Evolutionary conservation across 2,797 vertebrate genomes (phyloP), one percentile per base, ranked within the genome.

Genomic region (Anas bernieri): DNA sequence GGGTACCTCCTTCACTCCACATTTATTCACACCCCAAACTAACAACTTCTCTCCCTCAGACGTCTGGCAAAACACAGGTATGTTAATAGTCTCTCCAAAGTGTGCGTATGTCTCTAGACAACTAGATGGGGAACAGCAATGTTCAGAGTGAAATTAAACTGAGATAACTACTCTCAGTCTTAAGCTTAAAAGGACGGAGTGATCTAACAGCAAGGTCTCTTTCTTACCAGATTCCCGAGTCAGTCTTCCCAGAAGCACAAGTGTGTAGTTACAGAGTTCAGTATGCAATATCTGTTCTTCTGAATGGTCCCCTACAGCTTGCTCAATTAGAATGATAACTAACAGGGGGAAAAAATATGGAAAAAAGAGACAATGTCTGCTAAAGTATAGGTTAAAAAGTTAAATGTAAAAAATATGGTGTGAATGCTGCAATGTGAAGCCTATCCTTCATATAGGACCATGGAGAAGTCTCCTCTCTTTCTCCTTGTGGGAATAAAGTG

Each of bases 401-500:
- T 33, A 59, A 37, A 33, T 4, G 3, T 3, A 30, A 2, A 52
- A 93, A 79, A 54, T 6, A 10, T 37, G 22, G 25, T 0, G 0
- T 17, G 54, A 85, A 46, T 11, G 16, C 13, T 3, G 6, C 21
- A 54, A n/a, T 67, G 26, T 39, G 6, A 92, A 75, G 12, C 39
- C 31, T 76, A 11, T 37, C 9, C 5, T 86, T 69, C 17, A 2
- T 21, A 20, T 3, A 62, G 22, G 18, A 37, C 20, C 0, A 0
- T 0, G 0, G 37, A 67, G 48, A 80, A 67, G 6, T 89, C 83
- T 64, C 80, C 46, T 79, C 22, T 68, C 39, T 66, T 78, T 77
- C 30, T 64, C 54, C 81, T 46, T n/a, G 17, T 45, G 39, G 11
- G n/a, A 30, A 17, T 46, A n/a, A 30, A 21, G 50, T 18, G 35